These are phyloP conservation scores for Aculops lycopersici DNA, from an alignment of 1,140 invertebrate species.

Conservation along the genomic window DNA sequence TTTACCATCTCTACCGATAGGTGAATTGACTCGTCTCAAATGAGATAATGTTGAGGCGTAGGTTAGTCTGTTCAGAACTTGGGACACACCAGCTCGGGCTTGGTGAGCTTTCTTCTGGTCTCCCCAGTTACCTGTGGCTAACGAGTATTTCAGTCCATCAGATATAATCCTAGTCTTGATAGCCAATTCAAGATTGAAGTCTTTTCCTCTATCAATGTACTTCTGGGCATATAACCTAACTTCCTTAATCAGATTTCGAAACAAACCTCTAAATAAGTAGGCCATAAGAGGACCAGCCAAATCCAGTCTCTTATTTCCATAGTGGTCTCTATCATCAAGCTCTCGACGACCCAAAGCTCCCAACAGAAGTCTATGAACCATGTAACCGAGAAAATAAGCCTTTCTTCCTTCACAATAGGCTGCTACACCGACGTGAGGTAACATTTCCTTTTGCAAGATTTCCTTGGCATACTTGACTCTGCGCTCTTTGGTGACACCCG, in stretches of 20 bases:
- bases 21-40: slow-evolving; percentile 80
- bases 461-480: slow-evolving; percentile 94
- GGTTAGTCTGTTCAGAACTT: slow-evolving; percentile 76
- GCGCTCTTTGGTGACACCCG: slow-evolving; percentile 91
- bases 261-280: slow-evolving; percentile 49
- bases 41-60: slow-evolving; percentile 93
- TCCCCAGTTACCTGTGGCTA: slow-evolving; percentile 97
- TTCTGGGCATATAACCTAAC: slow-evolving; percentile 92
- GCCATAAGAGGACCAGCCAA: slow-evolving; percentile 78
- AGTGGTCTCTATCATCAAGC: slow-evolving; percentile 94
- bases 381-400: slow-evolving; percentile 84
- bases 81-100: slow-evolving; percentile 61
- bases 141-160: slow-evolving; percentile 79
- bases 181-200: slow-evolving; percentile 83
- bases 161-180: slow-evolving; percentile 94
- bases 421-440: slow-evolving; percentile 89
- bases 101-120: slow-evolving; percentile 99
- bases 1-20: slow-evolving; percentile 92
- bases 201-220: slow-evolving; percentile 88
- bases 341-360: slow-evolving; percentile 77
- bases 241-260: slow-evolving; percentile 75
- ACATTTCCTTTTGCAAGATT: slow-evolving; percentile 97
- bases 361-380: slow-evolving; percentile 77
- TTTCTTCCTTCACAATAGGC: slow-evolving; percentile 99
- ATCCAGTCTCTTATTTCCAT: slow-evolving; percentile 90